Evolutionary conservation across 2,797 vertebrate species (phyloP).

Genomic region (Sebastes cheni): DNA sequence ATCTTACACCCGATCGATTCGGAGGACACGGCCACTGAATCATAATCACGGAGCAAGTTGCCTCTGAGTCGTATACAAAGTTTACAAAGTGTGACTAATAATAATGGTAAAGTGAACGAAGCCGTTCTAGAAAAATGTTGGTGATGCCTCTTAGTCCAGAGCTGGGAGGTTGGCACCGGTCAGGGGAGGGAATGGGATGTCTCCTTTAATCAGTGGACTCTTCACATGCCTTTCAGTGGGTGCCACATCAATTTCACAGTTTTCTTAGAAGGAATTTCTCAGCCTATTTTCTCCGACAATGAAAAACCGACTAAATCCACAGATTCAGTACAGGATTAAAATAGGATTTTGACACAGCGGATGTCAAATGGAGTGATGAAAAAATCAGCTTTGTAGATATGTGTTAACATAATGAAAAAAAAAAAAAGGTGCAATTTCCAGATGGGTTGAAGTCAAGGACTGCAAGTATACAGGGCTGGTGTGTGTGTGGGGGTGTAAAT

Average conservation of each 20-base stretch:
- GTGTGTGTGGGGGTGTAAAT: slow-evolving; percentile 54
- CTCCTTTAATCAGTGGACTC: slow-evolving; percentile 67
- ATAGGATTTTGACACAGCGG: neutral
- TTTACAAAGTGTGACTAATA: slow-evolving; percentile 41
- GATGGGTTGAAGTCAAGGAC: slow-evolving; percentile 45
- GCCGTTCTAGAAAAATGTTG: slow-evolving; percentile 29
- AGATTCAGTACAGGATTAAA: slow-evolving; percentile 18
- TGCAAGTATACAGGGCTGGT: slow-evolving; percentile 27
- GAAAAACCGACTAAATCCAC: slow-evolving; percentile 12
- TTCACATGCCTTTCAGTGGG: slow-evolving; percentile 49
- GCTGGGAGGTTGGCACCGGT: slow-evolving; percentile 47
- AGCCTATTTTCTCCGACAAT: slow-evolving; percentile 24
- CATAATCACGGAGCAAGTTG: slow-evolving; percentile 54
- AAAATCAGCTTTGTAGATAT: slow-evolving; percentile 25
- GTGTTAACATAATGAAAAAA: neutral
- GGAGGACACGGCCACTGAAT: slow-evolving; percentile 57
- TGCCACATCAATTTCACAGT: slow-evolving; percentile 74
- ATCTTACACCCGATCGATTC: slow-evolving; percentile 62
- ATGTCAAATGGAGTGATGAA: neutral
- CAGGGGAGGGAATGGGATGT: slow-evolving; percentile 58
- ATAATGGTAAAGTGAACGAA: slow-evolving; percentile 35
- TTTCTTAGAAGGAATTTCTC: slow-evolving; percentile 33
- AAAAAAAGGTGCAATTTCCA: slow-evolving; percentile 13
- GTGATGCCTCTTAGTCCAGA: slow-evolving; percentile 43
- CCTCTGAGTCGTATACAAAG: slow-evolving; percentile 55